phyloP scores from a whole-genome alignment of 2,888 invertebrate genomes.

The Prosapia bicincta region DNA sequence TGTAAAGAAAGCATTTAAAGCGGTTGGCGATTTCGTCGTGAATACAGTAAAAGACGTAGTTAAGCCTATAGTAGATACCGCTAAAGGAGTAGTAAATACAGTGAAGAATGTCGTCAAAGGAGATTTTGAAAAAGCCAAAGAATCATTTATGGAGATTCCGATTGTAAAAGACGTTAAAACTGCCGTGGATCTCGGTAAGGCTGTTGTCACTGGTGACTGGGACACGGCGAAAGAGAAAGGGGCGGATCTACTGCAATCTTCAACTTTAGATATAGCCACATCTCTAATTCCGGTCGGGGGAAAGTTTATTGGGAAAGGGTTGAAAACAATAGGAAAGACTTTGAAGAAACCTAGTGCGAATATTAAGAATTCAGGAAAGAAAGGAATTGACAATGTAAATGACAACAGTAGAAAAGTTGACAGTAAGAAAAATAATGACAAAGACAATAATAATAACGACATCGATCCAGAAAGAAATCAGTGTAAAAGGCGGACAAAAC shows the following conservation, averaged over 20 bases:
- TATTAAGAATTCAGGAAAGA: constrained; percentile 10
- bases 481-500: constrained; percentile 10
- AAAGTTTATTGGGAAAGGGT: constrained; percentile 18
- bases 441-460: neutral
- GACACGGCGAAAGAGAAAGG: constrained; percentile 24
- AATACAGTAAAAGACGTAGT: constrained; percentile 27
- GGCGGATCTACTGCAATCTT: constrained; percentile 15
- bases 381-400: constrained; percentile 3
- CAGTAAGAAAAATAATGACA: constrained; percentile 2
- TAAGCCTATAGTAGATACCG: constrained; percentile 24
- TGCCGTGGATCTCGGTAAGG: constrained; percentile 22
- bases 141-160: constrained; percentile 23
- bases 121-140: constrained; percentile 26
- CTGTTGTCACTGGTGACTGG: constrained; percentile 28
- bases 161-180: constrained; percentile 29
- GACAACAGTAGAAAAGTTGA: constrained; percentile 7
- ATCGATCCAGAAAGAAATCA: constrained; percentile 8
- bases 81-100: constrained; percentile 22
- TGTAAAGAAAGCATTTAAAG: constrained; percentile 14
- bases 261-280: constrained; percentile 19
- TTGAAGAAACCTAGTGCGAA: constrained; percentile 3
- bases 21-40: constrained; percentile 13
- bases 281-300: constrained; percentile 26
- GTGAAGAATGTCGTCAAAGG: constrained; percentile 27
- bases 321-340: constrained; percentile 17